Conservation (phyloP, 2,113 vertebrate genomes). For the Galbula dea region DNA sequence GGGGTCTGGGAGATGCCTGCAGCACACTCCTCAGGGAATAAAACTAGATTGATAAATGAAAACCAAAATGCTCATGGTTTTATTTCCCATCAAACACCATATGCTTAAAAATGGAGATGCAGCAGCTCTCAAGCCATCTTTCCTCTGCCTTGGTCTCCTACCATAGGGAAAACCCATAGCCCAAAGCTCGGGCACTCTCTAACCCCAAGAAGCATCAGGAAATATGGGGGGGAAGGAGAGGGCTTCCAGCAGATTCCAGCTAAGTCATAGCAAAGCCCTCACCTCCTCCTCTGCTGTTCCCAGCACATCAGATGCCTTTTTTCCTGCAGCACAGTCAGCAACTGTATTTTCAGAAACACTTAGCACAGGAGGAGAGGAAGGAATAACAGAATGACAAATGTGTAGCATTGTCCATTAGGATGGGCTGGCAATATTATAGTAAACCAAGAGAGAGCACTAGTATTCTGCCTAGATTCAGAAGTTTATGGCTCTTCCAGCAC, state of each 20-base stretch:
- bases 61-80: not conserved
- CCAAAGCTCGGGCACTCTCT: fast-evolving
- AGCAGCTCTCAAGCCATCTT: not conserved
- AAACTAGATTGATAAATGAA: not conserved
- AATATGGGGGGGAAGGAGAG: not conserved
- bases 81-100: not conserved
- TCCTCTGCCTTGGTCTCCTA: not conserved
- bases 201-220: not conserved
- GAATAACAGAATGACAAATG: not conserved
- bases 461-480: not conserved
- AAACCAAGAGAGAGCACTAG: not conserved
- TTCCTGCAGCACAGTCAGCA: not conserved
- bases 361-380: not conserved
- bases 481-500: not conserved
- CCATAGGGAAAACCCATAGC: not conserved
- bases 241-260: conserved; percentile 22
- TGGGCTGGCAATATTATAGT: not conserved
- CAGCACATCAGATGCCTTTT: not conserved
- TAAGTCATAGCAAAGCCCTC: not conserved
- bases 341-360: not conserved
- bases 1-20: not conserved
- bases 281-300: not conserved
- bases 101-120: not conserved
- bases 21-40: not conserved
- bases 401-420: not conserved